phyloP scores from a whole-genome alignment of 2,113 vertebrate genomes.

The Thamnophis sirtalis region DNA sequence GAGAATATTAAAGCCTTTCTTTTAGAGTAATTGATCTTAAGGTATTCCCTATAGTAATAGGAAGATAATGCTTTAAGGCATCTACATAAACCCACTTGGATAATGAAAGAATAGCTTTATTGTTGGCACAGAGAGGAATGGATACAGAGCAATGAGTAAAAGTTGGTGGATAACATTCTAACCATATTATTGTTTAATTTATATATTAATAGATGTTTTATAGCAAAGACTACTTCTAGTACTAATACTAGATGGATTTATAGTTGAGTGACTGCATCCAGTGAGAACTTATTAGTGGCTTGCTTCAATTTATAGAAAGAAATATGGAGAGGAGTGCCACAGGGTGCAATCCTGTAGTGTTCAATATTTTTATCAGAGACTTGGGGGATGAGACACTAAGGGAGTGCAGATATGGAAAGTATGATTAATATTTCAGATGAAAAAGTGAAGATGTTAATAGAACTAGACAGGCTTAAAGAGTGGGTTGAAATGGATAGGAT shows the following conservation, averaged over 20 bases:
- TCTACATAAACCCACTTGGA: neutral
- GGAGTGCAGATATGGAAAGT: neutral
- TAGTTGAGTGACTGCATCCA: neutral
- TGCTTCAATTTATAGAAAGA: neutral
- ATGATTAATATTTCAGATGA: neutral
- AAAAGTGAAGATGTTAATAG: neutral
- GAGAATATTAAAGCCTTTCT: neutral
- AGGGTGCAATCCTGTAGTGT: neutral
- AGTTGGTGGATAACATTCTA: neutral
- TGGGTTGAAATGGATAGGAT: neutral
- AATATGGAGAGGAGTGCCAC: neutral
- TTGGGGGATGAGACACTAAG: neutral
- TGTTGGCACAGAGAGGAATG: neutral
- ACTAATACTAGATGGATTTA: neutral
- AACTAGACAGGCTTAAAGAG: neutral
- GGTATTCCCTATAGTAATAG: neutral
- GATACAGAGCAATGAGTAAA: neutral
- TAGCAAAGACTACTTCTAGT: neutral
- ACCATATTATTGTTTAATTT: neutral
- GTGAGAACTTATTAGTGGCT: neutral
- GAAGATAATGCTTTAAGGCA: neutral
- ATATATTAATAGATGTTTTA: neutral
- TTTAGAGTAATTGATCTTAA: neutral
- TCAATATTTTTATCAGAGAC: neutral
- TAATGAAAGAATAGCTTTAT: neutral